Evolutionary conservation across 2,888 invertebrate genomes (phyloP), one percentile per base, ranked within the genome.

Genomic region (Deroplatys truncata): DNA sequence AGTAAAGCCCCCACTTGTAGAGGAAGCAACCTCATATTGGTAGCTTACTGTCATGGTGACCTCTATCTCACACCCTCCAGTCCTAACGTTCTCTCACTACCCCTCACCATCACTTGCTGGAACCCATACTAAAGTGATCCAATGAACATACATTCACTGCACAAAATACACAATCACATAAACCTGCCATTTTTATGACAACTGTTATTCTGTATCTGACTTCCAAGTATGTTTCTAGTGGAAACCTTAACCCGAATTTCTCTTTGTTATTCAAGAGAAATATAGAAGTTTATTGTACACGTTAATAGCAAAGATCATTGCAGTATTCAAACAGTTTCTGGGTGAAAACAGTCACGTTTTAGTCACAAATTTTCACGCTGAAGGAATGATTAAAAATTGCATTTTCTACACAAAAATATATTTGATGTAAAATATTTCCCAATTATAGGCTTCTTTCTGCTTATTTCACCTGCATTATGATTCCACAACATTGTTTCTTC

Each of bases 21-120:
- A 95, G 91, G 95, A 95, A 86, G 95, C 95, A 91, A 95, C 95
- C 92, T 95, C 94, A 92, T 94, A 95, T 92, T 95, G 95, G 92
- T 95, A 95, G 91, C 94, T 95, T 90, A 95, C 95, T 91, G 95
- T 95, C 95, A 95, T 95, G 72, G 43, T 83, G 82, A n/a, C 4
- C 84, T n/a, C 85, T 85, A 28, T 49, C 49, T 8, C 56, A 85
- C 49, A 28, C n/a, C 35, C 43, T 56, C 85, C 31, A 56, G n/a
- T 49, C 56, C n/a, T 43, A 85, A 49, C 43, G 35, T 85, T 25
- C n/a, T 28, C 43, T 8, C 56, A 72, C 56, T 72, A 20, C 56
- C 56, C 25, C 56, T 72, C 56, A 72, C 56, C 56, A 72, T 72
- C 56, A 72, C 56, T 72, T 72, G 56, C 20, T 4, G 56, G 20